Conservation (phyloP, 2,113 vertebrate genomes). For the Rhabdornis inornatus region DNA sequence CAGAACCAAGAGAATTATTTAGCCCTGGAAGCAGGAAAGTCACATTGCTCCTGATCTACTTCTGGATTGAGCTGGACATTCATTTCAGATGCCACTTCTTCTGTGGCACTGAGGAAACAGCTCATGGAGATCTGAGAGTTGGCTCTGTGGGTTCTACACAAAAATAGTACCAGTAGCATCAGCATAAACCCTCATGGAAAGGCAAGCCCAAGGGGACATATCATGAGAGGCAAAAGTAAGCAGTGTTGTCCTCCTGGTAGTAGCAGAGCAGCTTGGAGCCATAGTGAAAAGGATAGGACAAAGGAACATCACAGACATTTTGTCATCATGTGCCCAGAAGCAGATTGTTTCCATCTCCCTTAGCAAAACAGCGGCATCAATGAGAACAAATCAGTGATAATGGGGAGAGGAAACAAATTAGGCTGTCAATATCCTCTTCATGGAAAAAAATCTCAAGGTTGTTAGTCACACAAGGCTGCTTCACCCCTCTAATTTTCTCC, state of each 20-base stretch:
- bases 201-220: neutral
- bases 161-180: neutral
- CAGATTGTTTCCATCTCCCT: neutral
- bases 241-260: neutral
- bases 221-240: neutral
- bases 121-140: neutral
- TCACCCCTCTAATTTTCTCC: constrained; percentile 14
- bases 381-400: neutral
- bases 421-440: neutral
- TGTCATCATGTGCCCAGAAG: neutral
- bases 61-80: neutral
- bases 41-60: neutral
- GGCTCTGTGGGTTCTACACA: neutral
- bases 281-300: neutral
- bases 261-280: neutral
- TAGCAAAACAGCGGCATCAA: neutral
- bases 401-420: constrained; percentile 20
- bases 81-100: neutral
- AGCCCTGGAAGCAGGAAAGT: neutral
- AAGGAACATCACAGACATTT: neutral
- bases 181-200: neutral
- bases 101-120: neutral
- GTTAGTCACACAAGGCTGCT: constrained; percentile 33
- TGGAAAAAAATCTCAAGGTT: neutral
- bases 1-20: neutral